A percentile compares a stretch with the other conserved stretches of the same genome.
Conservation (phyloP, 2,888 invertebrate species). For the Pantelozetes paolii region DNA sequence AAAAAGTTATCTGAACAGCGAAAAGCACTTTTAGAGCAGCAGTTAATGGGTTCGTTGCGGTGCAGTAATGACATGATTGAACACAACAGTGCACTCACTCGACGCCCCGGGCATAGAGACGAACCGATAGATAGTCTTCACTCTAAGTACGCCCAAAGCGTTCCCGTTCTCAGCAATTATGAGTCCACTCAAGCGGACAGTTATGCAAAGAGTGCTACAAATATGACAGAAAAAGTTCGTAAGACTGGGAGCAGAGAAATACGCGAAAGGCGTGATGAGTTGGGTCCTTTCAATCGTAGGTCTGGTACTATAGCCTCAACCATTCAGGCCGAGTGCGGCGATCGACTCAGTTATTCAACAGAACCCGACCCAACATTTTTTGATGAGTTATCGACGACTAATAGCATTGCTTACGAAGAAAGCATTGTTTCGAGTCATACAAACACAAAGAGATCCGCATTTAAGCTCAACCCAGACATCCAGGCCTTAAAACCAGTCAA, state of each 20-base stretch:
- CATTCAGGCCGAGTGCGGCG: conserved; percentile 38
- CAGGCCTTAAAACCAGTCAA: conserved; percentile 29
- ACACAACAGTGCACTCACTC: conserved; percentile 28
- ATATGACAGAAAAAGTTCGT: neutral
- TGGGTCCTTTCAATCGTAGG: conserved; percentile 45
- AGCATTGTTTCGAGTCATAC: conserved; percentile 43
- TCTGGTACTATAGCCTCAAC: conserved; percentile 34
- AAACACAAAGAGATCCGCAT: conserved; percentile 32
- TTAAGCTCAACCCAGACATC: neutral
- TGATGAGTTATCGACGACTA: conserved; percentile 38
- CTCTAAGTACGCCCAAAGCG: conserved; percentile 25
- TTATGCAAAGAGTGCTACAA: neutral
- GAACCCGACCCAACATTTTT: conserved; percentile 39
- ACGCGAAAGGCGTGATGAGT: conserved; percentile 47
- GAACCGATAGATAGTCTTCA: conserved; percentile 33
- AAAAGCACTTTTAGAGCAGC: conserved; percentile 76
- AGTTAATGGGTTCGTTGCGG: conserved; percentile 56
- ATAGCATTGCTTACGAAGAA: conserved; percentile 46
- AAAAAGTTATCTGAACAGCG: conserved; percentile 79
- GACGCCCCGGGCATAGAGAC: conserved; percentile 20
- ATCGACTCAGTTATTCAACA: conserved; percentile 43
- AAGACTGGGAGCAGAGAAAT: conserved; percentile 45
- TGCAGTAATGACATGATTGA: conserved; percentile 35
- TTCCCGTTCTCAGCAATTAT: conserved; percentile 11
- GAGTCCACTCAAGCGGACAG: conserved; percentile 13